Percentiles rank a stretch among this genome's conserved stretches.
Conservation (phyloP, 2,888 invertebrate genomes). For the Stratiomys singularior region DNA sequence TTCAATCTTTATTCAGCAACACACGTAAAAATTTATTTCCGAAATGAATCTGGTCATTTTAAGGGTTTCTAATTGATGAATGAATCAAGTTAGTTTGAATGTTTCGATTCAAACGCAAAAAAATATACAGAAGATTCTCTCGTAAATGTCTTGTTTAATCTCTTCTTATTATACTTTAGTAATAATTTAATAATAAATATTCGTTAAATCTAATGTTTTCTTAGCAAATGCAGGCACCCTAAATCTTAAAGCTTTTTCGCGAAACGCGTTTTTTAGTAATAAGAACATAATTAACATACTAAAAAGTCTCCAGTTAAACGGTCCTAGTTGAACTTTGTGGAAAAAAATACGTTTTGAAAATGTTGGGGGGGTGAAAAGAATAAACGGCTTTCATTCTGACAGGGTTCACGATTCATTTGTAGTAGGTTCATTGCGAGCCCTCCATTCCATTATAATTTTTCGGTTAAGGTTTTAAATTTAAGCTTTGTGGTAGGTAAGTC, state of each 20-base stretch:
- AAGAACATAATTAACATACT: constrained; percentile 54
- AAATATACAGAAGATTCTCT: constrained; percentile 15
- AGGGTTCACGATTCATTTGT: constrained; percentile 20
- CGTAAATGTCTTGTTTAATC: neutral
- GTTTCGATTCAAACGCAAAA: constrained; percentile 33
- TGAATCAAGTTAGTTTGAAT: constrained; percentile 22
- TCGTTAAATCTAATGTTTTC: constrained; percentile 51
- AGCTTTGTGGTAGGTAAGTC: constrained; percentile 3
- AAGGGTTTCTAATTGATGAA: neutral
- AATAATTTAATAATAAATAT: constrained; percentile 37
- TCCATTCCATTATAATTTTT: neutral
- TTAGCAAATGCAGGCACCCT: constrained; percentile 67
- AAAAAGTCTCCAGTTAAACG: constrained; percentile 29
- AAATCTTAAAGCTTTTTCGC: constrained; percentile 66
- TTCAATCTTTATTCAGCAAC: constrained; percentile 27
- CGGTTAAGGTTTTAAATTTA: neutral
- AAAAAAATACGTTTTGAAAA: constrained; percentile 18
- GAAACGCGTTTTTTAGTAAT: constrained; percentile 64
- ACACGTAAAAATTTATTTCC: constrained; percentile 17
- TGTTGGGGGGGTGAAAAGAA: neutral
- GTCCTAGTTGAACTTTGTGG: neutral
- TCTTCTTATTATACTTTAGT: neutral
- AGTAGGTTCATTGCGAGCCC: neutral
- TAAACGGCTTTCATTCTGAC: neutral
- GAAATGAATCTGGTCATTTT: neutral